phyloP scores from a whole-genome alignment of 1,140 invertebrate species.

The Eufriesea mexicana region DNA sequence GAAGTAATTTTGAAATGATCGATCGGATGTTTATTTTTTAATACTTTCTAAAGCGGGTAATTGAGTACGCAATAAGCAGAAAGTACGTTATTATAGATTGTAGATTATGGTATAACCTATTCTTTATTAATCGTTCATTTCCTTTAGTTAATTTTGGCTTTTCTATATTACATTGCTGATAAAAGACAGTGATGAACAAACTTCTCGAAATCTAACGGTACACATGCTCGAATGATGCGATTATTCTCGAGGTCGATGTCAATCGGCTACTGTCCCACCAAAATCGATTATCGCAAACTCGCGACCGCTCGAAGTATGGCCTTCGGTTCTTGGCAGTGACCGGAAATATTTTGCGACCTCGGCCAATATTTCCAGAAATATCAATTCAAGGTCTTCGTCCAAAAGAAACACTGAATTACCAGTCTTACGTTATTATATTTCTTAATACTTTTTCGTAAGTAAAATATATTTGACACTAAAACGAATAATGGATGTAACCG shows the following conservation, averaged over 20 bases:
- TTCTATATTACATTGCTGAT: background rate
- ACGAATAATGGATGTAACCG: background rate
- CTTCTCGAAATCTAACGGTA: background rate
- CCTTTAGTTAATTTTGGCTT: background rate
- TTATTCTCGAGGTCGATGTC: conserved; percentile 9
- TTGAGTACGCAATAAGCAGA: background rate
- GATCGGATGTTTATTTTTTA: conserved; percentile 3
- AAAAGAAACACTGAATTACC: background rate
- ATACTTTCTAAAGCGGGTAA: background rate
- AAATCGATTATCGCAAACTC: background rate
- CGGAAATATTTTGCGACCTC: conserved; percentile 6
- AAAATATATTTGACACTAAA: background rate
- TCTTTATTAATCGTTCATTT: background rate
- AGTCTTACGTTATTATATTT: background rate
- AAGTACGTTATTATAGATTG: background rate
- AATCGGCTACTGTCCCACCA: background rate
- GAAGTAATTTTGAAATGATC: conserved; percentile 36
- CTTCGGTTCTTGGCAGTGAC: conserved; percentile 16
- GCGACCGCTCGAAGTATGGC: background rate
- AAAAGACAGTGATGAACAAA: background rate
- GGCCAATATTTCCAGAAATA: conserved; percentile 6
- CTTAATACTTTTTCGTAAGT: background rate
- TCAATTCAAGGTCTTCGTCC: background rate
- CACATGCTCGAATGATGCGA: background rate
- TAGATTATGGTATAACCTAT: background rate